Evolutionary conservation across 2,888 invertebrate species (phyloP).

Genomic region (Melanostoma scalare): DNA sequence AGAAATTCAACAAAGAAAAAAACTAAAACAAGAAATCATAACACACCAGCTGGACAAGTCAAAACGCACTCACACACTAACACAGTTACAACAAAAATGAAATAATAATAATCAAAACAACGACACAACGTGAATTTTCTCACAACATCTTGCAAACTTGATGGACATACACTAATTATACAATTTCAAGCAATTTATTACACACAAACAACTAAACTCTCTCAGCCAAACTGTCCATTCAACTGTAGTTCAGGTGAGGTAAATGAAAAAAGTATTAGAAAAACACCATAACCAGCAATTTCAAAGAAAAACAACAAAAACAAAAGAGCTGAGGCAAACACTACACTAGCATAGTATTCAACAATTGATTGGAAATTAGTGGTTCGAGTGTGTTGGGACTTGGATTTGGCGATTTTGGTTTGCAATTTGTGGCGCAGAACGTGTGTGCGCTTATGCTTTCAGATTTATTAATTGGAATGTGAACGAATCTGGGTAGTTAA

Average conservation of each 20-base stretch:
- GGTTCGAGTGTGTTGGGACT: conserved; percentile 23
- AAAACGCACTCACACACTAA: conserved; percentile 2
- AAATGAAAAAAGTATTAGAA: background rate
- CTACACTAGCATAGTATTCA: conserved; percentile 23
- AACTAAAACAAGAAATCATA: conserved; percentile 36
- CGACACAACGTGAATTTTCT: conserved; percentile 36
- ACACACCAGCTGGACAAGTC: conserved; percentile 19
- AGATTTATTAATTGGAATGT: conserved; percentile 45
- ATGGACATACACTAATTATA: conserved; percentile 61
- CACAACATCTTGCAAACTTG: conserved; percentile 49
- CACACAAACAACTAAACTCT: conserved; percentile 26
- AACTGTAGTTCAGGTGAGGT: conserved; percentile 34
- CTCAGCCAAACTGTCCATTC: conserved; percentile 19
- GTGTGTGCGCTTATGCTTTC: conserved; percentile 9
- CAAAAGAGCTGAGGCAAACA: conserved; percentile 57
- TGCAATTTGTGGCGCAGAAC: conserved; percentile 33
- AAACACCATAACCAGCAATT: conserved; percentile 35
- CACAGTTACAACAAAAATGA: conserved; percentile 6
- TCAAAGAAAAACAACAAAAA: conserved; percentile 31
- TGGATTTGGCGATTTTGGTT: conserved; percentile 25
- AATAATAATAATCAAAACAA: background rate
- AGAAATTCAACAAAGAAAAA: background rate
- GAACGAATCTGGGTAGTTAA: conserved; percentile 25
- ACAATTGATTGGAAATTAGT: conserved; percentile 67
- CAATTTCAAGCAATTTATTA: conserved; percentile 57